Evolutionary conservation across 2,888 invertebrate species (phyloP).

Genomic region (Himalopsyche kuldschensis): DNA sequence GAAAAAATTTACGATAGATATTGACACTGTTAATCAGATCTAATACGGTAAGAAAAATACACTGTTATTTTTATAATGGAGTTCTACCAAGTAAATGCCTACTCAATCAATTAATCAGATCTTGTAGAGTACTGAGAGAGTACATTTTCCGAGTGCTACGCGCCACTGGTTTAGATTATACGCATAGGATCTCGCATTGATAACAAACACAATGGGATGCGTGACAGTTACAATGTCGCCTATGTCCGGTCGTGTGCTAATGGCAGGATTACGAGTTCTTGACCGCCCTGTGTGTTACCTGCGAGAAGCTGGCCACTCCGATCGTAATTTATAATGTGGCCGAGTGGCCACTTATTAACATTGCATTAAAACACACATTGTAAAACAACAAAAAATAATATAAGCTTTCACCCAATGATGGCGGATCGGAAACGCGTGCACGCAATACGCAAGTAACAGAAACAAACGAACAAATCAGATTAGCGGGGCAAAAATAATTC

Average conservation of each 20-base stretch:
- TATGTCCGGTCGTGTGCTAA: not conserved
- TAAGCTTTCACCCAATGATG: not conserved
- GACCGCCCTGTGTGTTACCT: not conserved
- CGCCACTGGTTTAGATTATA: not conserved
- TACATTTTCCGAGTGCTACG: no score
- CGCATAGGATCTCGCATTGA: not conserved
- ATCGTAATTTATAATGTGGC: no score
- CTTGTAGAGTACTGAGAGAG: no score
- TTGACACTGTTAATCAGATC: no score
- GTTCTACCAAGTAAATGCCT: no score
- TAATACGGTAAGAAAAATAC: no score
- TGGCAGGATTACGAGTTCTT: not conserved
- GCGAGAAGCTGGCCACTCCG: no score
- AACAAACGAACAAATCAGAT: no score
- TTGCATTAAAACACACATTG: not conserved
- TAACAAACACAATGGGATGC: not conserved
- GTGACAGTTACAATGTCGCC: not conserved
- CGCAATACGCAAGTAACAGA: not conserved
- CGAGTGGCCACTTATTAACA: not conserved
- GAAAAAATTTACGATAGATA: no score
- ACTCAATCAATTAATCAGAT: no score
- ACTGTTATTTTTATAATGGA: no score
- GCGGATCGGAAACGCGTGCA: not conserved
- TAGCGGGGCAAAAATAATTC: no score
- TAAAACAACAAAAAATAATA: not conserved